Evolutionary conservation across 2,888 invertebrate genomes (phyloP), one percentile per base, ranked within the genome.

Genomic region (Autographa gamma): DNA sequence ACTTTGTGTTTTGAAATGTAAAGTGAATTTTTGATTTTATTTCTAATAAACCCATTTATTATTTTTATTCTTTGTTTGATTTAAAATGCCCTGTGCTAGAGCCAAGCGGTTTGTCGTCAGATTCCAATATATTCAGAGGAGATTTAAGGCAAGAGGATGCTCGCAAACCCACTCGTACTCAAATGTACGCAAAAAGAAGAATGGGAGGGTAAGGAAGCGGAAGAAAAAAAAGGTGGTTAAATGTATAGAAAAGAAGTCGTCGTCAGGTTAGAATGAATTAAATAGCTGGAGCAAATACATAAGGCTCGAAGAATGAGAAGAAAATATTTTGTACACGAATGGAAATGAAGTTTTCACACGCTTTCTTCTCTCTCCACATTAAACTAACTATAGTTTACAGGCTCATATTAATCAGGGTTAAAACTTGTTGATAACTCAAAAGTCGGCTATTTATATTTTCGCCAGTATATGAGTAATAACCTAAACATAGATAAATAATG

Each of bases 51-150:
- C n/a, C 60, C 48, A 69, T 77, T 70, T 66, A 70, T 74, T 76
- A 70, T 74, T 76, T 70, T n/a, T 63, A 66, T 61, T 25, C 18
- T 54, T 76, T 61, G 80, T 84, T 86, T 86, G 31, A 81, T 76
- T 86, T 76, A 60, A 72, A 72, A 72, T 25, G 38, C 61, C 68
- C 25, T 67, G 62, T 72, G 74, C 71, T 76, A 80, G 78, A 81
- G 66, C 77, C 60, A 67, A 71, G 74, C 68, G 76, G 70, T 77
- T 80, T 82, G 76, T 86, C 75, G 73, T 71, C 83, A 89, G 87
- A 85, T 88, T 67, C 72, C 69, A 80, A 74, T 58, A 72, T 59
- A 56, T 18, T 60, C 63, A 41, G 56, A 73, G 63, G 14, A 66
- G 73, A 60, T 54, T 13, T 56, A 69, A 54, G 25, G 31, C 13